phyloP scores from a whole-genome alignment of 2,797 vertebrate species.

The Rhynchonycteris naso region DNA sequence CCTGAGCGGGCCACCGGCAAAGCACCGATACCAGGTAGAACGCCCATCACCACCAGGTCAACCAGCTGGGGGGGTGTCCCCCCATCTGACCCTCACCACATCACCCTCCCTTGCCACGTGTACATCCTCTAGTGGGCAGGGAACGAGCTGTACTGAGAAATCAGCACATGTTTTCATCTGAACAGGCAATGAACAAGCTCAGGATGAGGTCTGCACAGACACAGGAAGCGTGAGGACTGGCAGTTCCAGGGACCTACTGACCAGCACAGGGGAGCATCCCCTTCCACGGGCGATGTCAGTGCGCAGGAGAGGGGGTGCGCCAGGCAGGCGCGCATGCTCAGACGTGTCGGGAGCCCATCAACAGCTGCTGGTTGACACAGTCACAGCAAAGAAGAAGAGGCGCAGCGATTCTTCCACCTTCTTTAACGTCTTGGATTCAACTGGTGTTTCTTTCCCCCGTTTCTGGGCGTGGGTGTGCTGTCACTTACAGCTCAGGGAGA shows the following conservation, averaged over 20 bases:
- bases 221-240: rapidly evolving
- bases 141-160: not conserved
- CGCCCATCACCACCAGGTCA: rapidly evolving
- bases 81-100: rapidly evolving
- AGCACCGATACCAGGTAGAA: not conserved
- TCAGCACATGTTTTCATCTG: too few species aligned
- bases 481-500: too few species aligned
- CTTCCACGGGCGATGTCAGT: rapidly evolving
- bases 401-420: too few species aligned
- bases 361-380: too few species aligned
- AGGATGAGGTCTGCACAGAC: not conserved
- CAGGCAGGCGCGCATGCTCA: rapidly evolving
- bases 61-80: not conserved
- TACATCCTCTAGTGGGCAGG: rapidly evolving
- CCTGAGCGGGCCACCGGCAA: rapidly evolving
- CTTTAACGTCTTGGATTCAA: too few species aligned
- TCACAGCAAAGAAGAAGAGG: too few species aligned
- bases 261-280: rapidly evolving
- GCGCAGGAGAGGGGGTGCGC: rapidly evolving
- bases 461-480: too few species aligned
- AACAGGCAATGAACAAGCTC: not conserved
- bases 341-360: too few species aligned
- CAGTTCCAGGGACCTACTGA: rapidly evolving
- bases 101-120: rapidly evolving
- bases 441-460: too few species aligned